phyloP scores from a whole-genome alignment of 2,113 vertebrate species.

The Myodes glareolus region DNA sequence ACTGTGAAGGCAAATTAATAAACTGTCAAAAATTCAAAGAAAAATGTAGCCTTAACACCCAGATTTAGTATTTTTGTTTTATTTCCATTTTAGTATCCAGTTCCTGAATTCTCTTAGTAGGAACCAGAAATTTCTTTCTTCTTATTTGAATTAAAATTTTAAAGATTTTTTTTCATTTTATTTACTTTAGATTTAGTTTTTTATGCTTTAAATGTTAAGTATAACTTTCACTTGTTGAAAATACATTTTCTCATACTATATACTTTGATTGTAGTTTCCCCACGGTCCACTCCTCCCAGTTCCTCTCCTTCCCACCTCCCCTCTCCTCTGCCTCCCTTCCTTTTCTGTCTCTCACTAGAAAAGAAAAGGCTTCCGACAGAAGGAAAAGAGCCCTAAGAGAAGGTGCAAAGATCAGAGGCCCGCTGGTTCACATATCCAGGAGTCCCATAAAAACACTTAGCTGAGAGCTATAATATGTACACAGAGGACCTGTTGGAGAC shows the following conservation, averaged over 20 bases:
- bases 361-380: background rate
- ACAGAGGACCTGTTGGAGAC: background rate
- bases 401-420: background rate
- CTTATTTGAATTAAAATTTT: background rate
- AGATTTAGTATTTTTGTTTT: slow-evolving; percentile 21
- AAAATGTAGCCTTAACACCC: background rate
- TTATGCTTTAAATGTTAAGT: background rate
- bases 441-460: background rate
- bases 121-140: background rate
- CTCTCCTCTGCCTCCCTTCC: background rate
- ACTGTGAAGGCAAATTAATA: slow-evolving; percentile 18
- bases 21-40: background rate
- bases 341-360: background rate
- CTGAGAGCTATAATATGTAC: background rate
- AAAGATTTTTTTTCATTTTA: background rate
- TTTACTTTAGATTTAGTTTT: background rate
- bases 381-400: background rate
- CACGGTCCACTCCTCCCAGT: background rate
- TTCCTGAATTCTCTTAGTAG: background rate
- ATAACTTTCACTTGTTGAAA: background rate
- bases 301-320: background rate
- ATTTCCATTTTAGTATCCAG: slow-evolving; percentile 6
- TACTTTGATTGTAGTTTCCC: background rate
- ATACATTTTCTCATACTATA: background rate
- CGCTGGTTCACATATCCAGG: background rate